These are phyloP conservation scores for Chloroclysta siterata DNA, from an alignment of 2,888 invertebrate genomes.

Conservation along the genomic window DNA sequence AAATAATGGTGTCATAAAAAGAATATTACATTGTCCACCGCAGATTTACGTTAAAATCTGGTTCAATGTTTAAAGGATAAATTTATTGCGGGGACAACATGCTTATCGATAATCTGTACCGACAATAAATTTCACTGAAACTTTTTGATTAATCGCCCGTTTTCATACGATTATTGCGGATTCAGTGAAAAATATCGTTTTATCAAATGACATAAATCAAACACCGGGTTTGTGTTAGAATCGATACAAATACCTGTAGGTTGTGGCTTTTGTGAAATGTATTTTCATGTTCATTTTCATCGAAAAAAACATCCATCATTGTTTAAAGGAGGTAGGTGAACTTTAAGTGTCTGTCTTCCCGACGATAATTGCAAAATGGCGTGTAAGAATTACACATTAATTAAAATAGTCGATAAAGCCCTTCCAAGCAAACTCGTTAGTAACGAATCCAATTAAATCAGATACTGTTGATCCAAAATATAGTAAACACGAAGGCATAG, in stretches of 20 bases:
- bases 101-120: constrained; percentile 65
- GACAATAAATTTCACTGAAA: constrained; percentile 63
- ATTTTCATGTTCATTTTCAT: neutral
- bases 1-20: constrained; percentile 4
- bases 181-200: constrained; percentile 51
- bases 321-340: neutral
- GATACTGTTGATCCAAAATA: constrained; percentile 49
- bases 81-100: constrained; percentile 52
- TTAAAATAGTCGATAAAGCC: constrained; percentile 5
- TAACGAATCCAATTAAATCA: constrained; percentile 28
- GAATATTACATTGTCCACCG: constrained; percentile 8
- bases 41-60: constrained; percentile 26
- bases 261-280: constrained; percentile 1
- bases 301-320: neutral
- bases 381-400: constrained; percentile 10
- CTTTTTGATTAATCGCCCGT: constrained; percentile 66
- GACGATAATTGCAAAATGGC: constrained; percentile 15
- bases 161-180: constrained; percentile 55
- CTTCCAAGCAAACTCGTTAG: neutral
- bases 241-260: constrained; percentile 13
- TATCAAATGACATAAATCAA: constrained; percentile 44
- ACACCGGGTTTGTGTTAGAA: constrained; percentile 34
- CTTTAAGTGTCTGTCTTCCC: neutral
- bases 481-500: constrained; percentile 61
- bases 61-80: constrained; percentile 50